Percentiles rank a stretch among this genome's conserved stretches.
phyloP scores from a whole-genome alignment of 2,113 vertebrate genomes.

The Plotosus lineatus region DNA sequence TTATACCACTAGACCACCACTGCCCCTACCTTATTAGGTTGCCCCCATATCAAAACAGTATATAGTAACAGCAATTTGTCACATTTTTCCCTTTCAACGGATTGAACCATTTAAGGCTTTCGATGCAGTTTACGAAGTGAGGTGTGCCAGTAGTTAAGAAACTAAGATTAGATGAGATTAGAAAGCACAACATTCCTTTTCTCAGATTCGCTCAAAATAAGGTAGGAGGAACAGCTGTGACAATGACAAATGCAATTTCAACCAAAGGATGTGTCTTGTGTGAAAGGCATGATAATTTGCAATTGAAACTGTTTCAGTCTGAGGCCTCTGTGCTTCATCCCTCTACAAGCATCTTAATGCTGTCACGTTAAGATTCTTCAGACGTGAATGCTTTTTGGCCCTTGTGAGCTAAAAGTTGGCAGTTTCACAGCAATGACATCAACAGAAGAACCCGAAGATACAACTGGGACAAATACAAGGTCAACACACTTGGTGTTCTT shows the following conservation, averaged over 20 bases:
- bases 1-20: too few species aligned
- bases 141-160: not conserved
- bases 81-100: not conserved
- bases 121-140: not conserved
- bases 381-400: slow-evolving; percentile 3
- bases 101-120: not conserved
- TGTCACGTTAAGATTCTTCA: slow-evolving; percentile 4
- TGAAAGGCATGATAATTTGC: slow-evolving; percentile 22
- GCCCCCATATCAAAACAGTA: too few species aligned
- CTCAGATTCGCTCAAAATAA: slow-evolving; percentile 5
- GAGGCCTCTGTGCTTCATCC: not conserved
- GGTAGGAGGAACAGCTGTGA: slow-evolving; percentile 21
- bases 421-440: slow-evolving; percentile 24
- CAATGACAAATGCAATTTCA: slow-evolving; percentile 25
- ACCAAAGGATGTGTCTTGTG: slow-evolving; percentile 14
- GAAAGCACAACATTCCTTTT: not conserved
- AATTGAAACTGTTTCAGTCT: slow-evolving; percentile 25
- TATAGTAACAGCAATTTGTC: not conserved
- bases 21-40: too few species aligned
- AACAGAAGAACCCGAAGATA: slow-evolving; percentile 25
- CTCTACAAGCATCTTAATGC: slow-evolving; percentile 3
- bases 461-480: slow-evolving; percentile 33
- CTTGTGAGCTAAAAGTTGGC: slow-evolving; percentile 17
- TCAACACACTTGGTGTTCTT: not conserved
- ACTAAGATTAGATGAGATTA: not conserved